Evolutionary conservation across 2,113 vertebrate species (phyloP).

Genomic region (Osmerus mordax): DNA sequence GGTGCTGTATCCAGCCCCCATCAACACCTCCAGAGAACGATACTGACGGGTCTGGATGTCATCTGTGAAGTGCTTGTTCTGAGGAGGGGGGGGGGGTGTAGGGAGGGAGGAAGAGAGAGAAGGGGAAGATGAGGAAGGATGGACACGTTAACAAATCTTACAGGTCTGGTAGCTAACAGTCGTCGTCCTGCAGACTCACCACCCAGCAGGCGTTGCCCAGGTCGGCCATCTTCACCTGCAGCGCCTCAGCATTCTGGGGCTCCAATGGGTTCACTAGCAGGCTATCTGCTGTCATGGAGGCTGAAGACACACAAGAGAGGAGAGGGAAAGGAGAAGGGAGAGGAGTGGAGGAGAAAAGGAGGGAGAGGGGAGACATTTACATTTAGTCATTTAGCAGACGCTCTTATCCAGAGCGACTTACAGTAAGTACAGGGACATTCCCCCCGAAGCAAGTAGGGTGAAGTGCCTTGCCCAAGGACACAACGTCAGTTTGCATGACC

Average conservation of each 20-base stretch:
- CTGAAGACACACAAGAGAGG: not conserved
- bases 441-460: no score
- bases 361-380: not conserved
- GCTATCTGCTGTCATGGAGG: constrained; percentile 68
- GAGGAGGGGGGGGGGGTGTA: constrained; percentile 17
- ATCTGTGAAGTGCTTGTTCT: constrained; percentile 98
- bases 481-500: no score
- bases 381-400: no score
- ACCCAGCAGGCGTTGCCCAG: constrained; percentile 99
- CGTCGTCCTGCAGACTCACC: constrained; percentile 73
- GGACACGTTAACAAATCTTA: not conserved
- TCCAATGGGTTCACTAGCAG: constrained; percentile 93
- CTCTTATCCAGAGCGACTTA: no score
- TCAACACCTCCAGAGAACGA: constrained; percentile 89
- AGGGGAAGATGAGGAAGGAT: not conserved
- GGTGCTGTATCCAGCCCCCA: constrained; percentile 89
- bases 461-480: no score
- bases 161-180: no score
- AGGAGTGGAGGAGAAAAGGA: not conserved
- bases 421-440: no score
- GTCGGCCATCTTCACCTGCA: constrained; percentile 97
- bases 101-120: not conserved
- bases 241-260: constrained; percentile 88
- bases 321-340: not conserved
- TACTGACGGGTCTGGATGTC: constrained; percentile 98